Conservation (phyloP, 1,140 invertebrate genomes). For the Limonius californicus region DNA sequence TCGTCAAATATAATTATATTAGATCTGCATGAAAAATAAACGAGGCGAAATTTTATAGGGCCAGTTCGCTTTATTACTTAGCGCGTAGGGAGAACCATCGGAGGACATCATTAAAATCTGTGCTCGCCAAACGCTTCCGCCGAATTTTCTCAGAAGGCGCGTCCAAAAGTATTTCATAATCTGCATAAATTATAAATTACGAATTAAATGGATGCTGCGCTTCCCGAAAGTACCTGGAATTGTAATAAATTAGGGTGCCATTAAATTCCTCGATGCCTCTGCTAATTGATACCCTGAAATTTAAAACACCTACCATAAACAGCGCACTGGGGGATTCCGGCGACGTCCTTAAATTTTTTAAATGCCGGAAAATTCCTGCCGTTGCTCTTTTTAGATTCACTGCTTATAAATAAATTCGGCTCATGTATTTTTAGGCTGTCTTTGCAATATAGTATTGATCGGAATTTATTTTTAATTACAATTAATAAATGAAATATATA, state of each 20-base stretch:
- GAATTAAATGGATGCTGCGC: neutral
- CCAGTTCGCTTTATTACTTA: slow-evolving; percentile 1
- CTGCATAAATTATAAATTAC: slow-evolving; percentile 2
- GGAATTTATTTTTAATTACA: no score
- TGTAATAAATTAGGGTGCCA: neutral
- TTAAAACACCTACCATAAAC: neutral
- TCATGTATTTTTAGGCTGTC: no score
- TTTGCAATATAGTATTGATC: no score
- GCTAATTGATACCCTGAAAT: neutral
- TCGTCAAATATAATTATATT: slow-evolving; percentile 2
- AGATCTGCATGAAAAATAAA: neutral
- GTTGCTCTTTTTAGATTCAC: no score
- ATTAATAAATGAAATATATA: no score
- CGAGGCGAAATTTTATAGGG: neutral
- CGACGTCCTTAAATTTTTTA: no score
- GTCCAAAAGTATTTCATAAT: neutral
- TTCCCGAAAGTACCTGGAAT: neutral
- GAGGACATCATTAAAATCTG: slow-evolving; percentile 1
- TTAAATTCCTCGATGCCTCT: neutral
- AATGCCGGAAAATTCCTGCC: no score
- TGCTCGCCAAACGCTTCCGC: neutral
- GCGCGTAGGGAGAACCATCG: neutral
- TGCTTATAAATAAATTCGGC: no score
- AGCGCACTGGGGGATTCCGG: no score
- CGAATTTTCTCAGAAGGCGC: neutral